phyloP scores from a whole-genome alignment of 2,113 vertebrate species.

The Coptodon rendalli region DNA sequence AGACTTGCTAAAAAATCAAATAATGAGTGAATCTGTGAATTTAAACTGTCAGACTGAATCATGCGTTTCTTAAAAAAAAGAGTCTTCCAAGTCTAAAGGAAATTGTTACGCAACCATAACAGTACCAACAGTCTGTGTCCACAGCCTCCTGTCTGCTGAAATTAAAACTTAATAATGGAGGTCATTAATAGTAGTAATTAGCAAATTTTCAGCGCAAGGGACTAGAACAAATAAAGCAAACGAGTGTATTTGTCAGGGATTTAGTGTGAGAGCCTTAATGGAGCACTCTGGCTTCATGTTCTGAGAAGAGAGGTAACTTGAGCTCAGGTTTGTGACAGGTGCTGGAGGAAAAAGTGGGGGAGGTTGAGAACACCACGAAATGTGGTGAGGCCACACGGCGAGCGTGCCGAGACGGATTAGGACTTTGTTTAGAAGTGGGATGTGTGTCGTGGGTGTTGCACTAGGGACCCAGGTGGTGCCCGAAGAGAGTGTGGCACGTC shows the following conservation, averaged over 20 bases:
- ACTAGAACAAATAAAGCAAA: slow-evolving; percentile 26
- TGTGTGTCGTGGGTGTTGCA: slow-evolving; percentile 21
- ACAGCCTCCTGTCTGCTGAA: not conserved
- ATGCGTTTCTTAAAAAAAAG: not conserved
- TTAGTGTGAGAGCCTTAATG: slow-evolving; percentile 2
- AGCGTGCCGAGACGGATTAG: slow-evolving; percentile 45
- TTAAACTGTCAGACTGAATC: not conserved
- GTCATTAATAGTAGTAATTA: slow-evolving; percentile 22
- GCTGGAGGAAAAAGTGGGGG: slow-evolving; percentile 26
- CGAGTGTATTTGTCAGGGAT: not conserved
- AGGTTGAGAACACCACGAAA: slow-evolving; percentile 22
- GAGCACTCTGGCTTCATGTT: not conserved
- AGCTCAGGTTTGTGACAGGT: slow-evolving; percentile 51
- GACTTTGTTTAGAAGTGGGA: slow-evolving; percentile 29
- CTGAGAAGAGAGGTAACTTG: slow-evolving; percentile 29
- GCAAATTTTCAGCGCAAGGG: not conserved
- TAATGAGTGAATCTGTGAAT: not conserved
- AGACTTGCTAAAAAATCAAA: not conserved
- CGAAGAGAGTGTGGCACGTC: slow-evolving; percentile 21
- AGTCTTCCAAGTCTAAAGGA: not conserved
- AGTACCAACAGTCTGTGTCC: not conserved
- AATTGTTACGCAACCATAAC: not conserved
- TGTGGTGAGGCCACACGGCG: not conserved
- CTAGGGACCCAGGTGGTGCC: slow-evolving; percentile 35
- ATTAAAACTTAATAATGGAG: not conserved